phyloP scores from a whole-genome alignment of 2,888 invertebrate species.

The Zonitis immaculata region DNA sequence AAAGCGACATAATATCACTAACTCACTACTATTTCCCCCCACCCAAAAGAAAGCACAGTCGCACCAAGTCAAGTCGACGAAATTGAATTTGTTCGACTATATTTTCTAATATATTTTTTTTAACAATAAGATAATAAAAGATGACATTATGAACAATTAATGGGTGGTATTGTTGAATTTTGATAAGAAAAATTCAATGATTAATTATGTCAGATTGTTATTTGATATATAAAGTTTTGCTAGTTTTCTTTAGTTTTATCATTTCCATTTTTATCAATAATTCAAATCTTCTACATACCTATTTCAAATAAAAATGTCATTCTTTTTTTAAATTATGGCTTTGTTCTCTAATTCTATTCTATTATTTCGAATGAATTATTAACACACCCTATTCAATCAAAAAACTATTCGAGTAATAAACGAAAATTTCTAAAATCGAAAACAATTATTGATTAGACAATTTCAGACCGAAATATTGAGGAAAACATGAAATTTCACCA shows the following conservation, averaged over 20 bases:
- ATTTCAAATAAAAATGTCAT: constrained; percentile 14
- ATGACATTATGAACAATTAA: not conserved
- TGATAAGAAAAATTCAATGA: not conserved
- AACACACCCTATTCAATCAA: not conserved
- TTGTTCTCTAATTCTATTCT: not conserved
- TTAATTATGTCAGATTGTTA: not conserved
- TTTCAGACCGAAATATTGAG: not conserved
- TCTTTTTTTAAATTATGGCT: constrained; percentile 2
- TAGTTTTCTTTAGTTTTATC: not conserved
- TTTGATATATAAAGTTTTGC: constrained; percentile 17
- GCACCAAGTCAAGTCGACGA: too few relatives aligned
- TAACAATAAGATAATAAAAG: not conserved
- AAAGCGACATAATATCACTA: too few relatives aligned
- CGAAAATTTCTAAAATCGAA: too few relatives aligned
- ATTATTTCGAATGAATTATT: not conserved
- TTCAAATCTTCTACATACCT: constrained; percentile 16
- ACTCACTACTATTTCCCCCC: too few relatives aligned
- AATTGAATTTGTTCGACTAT: too few relatives aligned
- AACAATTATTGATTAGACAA: too few relatives aligned
- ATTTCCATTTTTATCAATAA: constrained; percentile 8
- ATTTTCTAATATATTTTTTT: too few relatives aligned
- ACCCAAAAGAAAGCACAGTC: too few relatives aligned
- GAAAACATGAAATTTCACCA: not conserved
- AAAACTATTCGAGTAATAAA: not conserved
- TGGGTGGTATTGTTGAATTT: not conserved